Evolutionary conservation across 2,113 vertebrate species (phyloP).

Genomic region (Ginglymostoma cirratum): DNA sequence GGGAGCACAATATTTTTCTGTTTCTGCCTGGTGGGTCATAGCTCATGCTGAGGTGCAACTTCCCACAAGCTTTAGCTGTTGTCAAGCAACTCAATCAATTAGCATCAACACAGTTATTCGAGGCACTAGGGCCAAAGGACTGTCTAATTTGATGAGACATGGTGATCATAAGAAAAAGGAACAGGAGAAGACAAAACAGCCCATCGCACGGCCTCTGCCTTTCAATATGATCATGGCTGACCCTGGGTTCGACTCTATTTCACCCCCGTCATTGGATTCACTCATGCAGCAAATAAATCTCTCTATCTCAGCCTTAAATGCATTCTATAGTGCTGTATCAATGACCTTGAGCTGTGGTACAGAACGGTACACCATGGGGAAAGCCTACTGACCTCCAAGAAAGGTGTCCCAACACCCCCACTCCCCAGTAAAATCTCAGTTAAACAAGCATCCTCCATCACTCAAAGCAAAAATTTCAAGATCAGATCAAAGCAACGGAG

Average conservation of each 20-base stretch:
- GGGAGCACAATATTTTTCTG: not conserved
- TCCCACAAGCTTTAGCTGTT: not conserved
- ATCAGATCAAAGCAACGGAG: not conserved
- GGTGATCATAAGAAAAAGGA: no score
- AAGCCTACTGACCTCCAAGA: not conserved
- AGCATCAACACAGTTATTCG: not conserved
- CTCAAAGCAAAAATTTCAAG: not conserved
- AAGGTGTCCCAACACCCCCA: not conserved
- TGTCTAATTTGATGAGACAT: not conserved
- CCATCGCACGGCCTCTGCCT: no score
- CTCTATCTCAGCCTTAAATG: no score
- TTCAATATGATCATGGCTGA: no score
- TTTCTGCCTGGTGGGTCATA: not conserved
- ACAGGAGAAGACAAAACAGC: no score
- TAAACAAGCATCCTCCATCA: not conserved
- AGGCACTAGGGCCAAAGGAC: not conserved
- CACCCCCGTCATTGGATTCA: no score
- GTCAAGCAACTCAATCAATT: not conserved
- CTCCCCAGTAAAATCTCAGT: not conserved
- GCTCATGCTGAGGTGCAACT: not conserved
- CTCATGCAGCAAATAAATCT: no score
- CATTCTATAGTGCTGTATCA: no score
- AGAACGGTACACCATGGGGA: not conserved
- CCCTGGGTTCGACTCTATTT: no score
- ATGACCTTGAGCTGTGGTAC: not conserved